phyloP scores from a whole-genome alignment of 2,113 vertebrate genomes.

The Alligator mississippiensis region DNA sequence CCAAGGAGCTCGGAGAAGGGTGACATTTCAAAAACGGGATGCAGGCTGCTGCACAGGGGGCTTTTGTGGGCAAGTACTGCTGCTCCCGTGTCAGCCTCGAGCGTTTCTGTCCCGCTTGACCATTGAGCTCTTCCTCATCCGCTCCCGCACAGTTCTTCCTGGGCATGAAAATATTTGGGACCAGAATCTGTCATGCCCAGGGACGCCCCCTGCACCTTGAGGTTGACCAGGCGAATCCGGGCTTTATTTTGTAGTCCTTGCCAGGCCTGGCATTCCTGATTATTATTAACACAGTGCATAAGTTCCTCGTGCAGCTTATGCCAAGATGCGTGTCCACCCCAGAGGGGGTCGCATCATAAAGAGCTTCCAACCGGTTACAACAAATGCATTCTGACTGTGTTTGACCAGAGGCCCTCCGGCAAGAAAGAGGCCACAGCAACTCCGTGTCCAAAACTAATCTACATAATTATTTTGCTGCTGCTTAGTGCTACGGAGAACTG shows the following conservation, averaged over 20 bases:
- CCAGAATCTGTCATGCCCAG: background rate
- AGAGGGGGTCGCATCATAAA: background rate
- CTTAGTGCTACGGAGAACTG: background rate
- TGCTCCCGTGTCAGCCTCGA: background rate
- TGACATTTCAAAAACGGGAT: background rate
- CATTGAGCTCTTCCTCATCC: background rate
- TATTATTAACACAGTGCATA: background rate
- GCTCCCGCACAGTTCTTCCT: no score
- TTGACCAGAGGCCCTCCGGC: fast-evolving
- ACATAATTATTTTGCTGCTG: background rate
- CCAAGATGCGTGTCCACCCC: background rate
- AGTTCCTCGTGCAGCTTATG: background rate
- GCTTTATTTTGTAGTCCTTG: background rate
- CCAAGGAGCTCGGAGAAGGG: background rate
- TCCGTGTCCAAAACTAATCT: background rate
- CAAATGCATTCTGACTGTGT: background rate
- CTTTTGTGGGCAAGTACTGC: background rate
- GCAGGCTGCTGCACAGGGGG: fast-evolving
- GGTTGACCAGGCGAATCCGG: background rate
- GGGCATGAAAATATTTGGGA: background rate
- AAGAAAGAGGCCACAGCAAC: fast-evolving
- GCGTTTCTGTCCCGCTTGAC: fast-evolving
- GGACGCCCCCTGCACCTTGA: background rate
- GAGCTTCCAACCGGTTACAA: background rate
- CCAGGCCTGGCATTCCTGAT: background rate